A percentile compares a stretch with the other conserved stretches of the same genome.
phyloP scores from a whole-genome alignment of 2,888 invertebrate species.

The Sycophila texana region DNA sequence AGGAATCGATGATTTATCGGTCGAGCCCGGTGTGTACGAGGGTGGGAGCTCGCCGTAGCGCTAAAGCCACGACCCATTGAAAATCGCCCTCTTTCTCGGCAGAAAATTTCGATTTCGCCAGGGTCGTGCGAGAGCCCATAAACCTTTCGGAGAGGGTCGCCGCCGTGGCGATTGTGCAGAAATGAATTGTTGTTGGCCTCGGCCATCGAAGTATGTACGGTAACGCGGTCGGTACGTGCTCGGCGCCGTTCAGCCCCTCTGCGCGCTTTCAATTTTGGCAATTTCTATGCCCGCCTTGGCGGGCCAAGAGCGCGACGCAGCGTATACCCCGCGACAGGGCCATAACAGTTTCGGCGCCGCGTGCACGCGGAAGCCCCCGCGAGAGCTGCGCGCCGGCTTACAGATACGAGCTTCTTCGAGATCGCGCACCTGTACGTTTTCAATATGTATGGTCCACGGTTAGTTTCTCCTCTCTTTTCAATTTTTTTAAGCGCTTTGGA shows the following conservation, averaged over 20 bases:
- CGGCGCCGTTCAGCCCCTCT: background rate
- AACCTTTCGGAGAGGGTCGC: slow-evolving; percentile 7
- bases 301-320: background rate
- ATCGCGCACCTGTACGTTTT: slow-evolving; percentile 37
- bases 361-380: too few relatives aligned
- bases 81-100: slow-evolving; percentile 21
- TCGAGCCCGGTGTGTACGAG: background rate
- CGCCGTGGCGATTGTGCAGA: slow-evolving; percentile 27
- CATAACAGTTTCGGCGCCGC: background rate
- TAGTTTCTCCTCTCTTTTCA: too few relatives aligned
- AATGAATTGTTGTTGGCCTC: slow-evolving; percentile 51
- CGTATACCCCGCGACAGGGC: background rate
- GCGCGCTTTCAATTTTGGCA: slow-evolving; percentile 48
- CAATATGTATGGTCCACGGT: slow-evolving; percentile 15
- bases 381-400: background rate
- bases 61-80: slow-evolving; percentile 9
- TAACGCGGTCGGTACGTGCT: slow-evolving; percentile 41
- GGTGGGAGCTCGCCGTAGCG: background rate
- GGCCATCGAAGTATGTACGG: slow-evolving; percentile 32
- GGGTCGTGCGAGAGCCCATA: slow-evolving; percentile 11
- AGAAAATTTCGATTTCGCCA: slow-evolving; percentile 29
- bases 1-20: slow-evolving; percentile 16
- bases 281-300: slow-evolving; percentile 44
- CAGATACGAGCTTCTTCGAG: slow-evolving; percentile 32
- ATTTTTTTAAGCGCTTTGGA: background rate